Base-by-base conservation (phyloP, 2,888 invertebrate species). In the Ephialtes manifestator region DNA sequence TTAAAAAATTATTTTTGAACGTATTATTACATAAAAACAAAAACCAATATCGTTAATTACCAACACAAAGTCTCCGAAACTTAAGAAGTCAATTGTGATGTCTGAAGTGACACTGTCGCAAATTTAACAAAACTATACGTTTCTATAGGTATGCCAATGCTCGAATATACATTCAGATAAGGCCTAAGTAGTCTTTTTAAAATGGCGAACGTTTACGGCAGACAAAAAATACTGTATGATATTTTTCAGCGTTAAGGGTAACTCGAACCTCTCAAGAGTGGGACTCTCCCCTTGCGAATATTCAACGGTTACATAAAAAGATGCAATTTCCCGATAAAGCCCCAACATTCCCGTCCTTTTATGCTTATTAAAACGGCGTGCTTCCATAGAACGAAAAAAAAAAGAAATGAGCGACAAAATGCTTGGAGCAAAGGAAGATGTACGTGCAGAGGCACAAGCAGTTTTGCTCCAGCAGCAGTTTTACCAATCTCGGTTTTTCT, bases 341-440 rank as follows among this genome's bases (percentile, higher is more conserved):
- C 11, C 43, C 65, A 10, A 15, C 39, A 18, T 46, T 43, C 11
- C 13, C 65, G 15, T 43, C 24, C 15, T 20, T 67, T 78, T 68
- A 65, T 78, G n/a, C 10, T 65, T 31, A 35, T 67, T 28, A 67
- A 67, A 51, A 77, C 24, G 24, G 28, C 51, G 43, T 58, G 31
- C 46, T 71, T 51, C 24, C 53, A 51, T 28, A 7, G 28, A 43
- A 8, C 55, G 53, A 8, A 15, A 31, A 53, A 43, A 72, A 60
- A 31, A 53, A 43, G 55, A 60, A 65, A 65, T 72, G 7, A 28
- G 68, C 51, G 48, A n/a, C 60, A 70, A 51, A 53, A 70, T 31
- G 51, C 51, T 28, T 31, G 18, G 51, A 70, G n/a, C 51, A 31
- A 31, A 13, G 28, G 13, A 13, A 39, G 7, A 15, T 15, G 24